Evolutionary conservation across 2,888 invertebrate genomes (phyloP), one percentile per base, ranked within the genome.

Genomic region (Agonopterix alstromeriana): DNA sequence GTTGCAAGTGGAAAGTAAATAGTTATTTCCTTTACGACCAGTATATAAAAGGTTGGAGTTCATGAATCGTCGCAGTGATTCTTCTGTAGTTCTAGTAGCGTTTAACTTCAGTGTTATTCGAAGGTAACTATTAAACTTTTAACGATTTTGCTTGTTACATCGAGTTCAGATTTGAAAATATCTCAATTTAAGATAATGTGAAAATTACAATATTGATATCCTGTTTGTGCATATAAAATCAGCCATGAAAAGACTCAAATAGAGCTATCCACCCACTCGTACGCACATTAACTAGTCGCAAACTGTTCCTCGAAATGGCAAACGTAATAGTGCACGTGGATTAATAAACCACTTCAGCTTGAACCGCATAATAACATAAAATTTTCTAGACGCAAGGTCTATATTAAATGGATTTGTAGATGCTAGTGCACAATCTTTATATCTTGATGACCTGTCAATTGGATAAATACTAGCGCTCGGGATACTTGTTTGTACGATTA

Each of bases 291-390:
- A 50, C 43, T 52, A 54, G 51, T 58, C 48, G 52, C 55, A 61
- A 65, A 63, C 56, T 61, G 55, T 76, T 76, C 69, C 54, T 45
- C 65, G 73, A 72, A 73, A 63, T 63, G 55, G 58, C 60, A 60
- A 63, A 65, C 54, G 55, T 58, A 50, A 49, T 58, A 63, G 58
- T 58, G 55, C 55, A 56, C 57, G 61, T 54, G 54, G 48, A 52
- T 60, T 48, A 60, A 57, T 11, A 46, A 54, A 54, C 73, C 64
- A 67, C 49, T 50, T 40, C 50, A 51, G 52, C 47, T 52, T 52
- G 67, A 61, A 10, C 67, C 53, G 42, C 50, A 4, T 48, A 36
- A 8, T 17, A 47, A 35, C 43, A 12, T 38, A 12, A 51, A 48
- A 50, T 43, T 36, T 36, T 50, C 27, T 7, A 44, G 11, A 36